Base-by-base conservation (phyloP, 2,113 vertebrate genomes). In the Bubo blakistoni region DNA sequence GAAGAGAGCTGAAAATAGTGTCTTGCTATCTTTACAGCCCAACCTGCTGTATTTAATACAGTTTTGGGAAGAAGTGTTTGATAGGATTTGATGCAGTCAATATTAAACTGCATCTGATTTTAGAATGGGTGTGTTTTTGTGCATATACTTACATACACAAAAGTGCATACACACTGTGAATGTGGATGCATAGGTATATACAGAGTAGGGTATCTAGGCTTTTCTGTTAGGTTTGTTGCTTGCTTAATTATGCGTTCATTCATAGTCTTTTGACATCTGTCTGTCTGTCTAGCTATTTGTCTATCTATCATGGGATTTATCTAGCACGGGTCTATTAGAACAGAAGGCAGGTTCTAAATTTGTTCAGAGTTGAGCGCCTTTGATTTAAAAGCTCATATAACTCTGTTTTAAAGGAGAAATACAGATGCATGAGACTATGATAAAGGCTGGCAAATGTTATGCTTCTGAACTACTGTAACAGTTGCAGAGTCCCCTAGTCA, bases 1-100 rank as follows among this genome's bases (percentile, higher is more conserved):
- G 17, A 85, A 82, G 87, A 88, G 78, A 86, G n/a, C 38, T 7
- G 25, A 90, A 95, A 95, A 92, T 20, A 87, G 73, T 34, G 54
- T 42, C 81, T 91, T 95, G 61, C 86, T 94, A 38, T 89, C 73
- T 96, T 95, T 89, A 63, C 91, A 95, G 46, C 66, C 62, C 70
- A 80, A 69, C 66, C 55, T 82, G 22, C 70, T 52, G 44, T 36
- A 72, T 65, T 71, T 89, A 87, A 73, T 80, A 65, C 29, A 65
- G 29, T 70, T 82, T 89, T 32, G 38, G 44, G 70, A 58, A 55
- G 77, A 91, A 82, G 42, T 9, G 11, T 90, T 51, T 72, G 87
- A 20, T 36, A 72, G 25, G 9, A 76, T 63, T 86, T 72, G 77
- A 76, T 91, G 54, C 34, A 67, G 61, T 91, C 58, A 71, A 24